Evolutionary conservation across 2,113 vertebrate species (phyloP), one percentile per base, ranked within the genome.

Genomic region (Forbesichthys agassizii): DNA sequence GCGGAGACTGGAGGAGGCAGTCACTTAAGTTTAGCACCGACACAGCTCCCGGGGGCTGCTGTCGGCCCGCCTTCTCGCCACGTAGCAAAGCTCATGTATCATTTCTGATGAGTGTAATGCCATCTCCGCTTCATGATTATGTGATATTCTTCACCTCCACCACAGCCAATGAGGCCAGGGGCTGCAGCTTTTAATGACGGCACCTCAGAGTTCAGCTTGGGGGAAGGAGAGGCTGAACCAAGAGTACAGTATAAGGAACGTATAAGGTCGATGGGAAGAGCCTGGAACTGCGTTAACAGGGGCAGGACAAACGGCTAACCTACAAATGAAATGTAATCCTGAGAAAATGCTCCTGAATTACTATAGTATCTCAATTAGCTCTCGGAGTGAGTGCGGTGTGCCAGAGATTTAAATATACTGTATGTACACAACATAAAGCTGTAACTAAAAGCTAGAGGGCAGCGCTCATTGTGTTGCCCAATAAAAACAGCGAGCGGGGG

Each of bases 21-120:
- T 89, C 81, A 84, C 75, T 86, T 86, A 83, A 90, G 75, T 76
- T 78, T 69, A 83, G 81, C 85, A 68, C 68, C 66, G 66, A 65
- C 63, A 48, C 51, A 42, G 74, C 49, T 63, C 27, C 56, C 18
- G 12, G 56, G 27, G 58, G 11, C 36, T 64, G 0, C 56, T 12
- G 65, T 78, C 84, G 75, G 57, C 60, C 61, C 75, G 83, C 53
- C 74, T 74, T 69, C 69, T 71, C 54, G 66, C 74, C 68, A 81
- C 85, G 85, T 80, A 79, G 85, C 86, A 83, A 89, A 90, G 89
- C 85, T 91, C 90, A 90, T 90, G 84, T 88, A 91, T 94, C 92
- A 94, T 93, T 91, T 84, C 91, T 91, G 88, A 92, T 89, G 90
- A 90, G 87, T 84, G 86, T 91, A 92, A 92, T 87, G 87, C 80